Evolutionary conservation across 2,113 vertebrate species (phyloP).

Genomic region (Accipiter virgatus): DNA sequence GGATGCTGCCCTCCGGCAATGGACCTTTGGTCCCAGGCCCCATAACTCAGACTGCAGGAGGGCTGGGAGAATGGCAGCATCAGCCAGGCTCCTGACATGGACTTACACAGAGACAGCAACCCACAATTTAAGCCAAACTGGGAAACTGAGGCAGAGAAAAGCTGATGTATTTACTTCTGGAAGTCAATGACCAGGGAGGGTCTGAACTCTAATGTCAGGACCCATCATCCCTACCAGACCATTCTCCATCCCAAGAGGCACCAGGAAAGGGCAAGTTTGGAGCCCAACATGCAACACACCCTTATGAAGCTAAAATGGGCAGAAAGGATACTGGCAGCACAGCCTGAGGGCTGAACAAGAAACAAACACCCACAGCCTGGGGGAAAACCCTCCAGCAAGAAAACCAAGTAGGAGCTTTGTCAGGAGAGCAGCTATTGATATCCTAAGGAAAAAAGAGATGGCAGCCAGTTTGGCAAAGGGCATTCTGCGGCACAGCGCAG

Average conservation of each 20-base stretch:
- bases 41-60: background rate
- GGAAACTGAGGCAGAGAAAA: background rate
- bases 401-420: background rate
- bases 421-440: background rate
- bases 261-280: background rate
- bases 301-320: background rate
- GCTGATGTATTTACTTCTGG: background rate
- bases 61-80: background rate
- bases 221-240: background rate
- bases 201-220: background rate
- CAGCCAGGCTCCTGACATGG: accelerated
- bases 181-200: background rate
- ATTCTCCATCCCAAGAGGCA: background rate
- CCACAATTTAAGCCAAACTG: background rate
- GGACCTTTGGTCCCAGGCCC: background rate
- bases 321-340: background rate
- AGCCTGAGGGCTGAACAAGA: background rate
- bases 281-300: background rate
- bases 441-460: too few relatives aligned
- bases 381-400: background rate
- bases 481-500: background rate
- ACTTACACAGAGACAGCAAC: background rate
- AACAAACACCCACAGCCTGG: background rate
- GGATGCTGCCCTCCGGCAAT: background rate
- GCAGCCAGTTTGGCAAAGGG: background rate